Evolutionary conservation across 2,888 invertebrate genomes (phyloP).

Genomic region (Trypoxylon attenuatum): DNA sequence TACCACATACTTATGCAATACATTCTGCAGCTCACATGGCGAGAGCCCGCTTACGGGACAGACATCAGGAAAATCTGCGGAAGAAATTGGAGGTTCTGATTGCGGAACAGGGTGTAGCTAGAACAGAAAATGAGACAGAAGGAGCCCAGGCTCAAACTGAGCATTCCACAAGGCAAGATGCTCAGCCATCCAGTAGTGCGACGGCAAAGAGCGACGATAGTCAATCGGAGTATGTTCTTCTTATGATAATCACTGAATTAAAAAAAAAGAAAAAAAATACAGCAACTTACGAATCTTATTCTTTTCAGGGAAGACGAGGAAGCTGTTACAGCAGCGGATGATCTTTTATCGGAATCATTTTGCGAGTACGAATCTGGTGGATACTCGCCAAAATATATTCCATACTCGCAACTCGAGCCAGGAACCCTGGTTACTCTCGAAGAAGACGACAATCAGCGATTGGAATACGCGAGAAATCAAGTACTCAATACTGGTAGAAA

Average conservation of each 20-base stretch:
- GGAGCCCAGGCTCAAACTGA: slow-evolving; percentile 64
- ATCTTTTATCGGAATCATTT: slow-evolving; percentile 77
- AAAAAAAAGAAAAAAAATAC: background rate
- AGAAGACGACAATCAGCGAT: slow-evolving; percentile 84
- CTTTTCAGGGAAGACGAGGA: slow-evolving; percentile 70
- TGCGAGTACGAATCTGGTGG: slow-evolving; percentile 86
- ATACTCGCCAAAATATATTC: slow-evolving; percentile 88
- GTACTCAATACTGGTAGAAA: slow-evolving; percentile 79
- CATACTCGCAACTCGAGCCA: slow-evolving; percentile 80
- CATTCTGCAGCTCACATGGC: slow-evolving; percentile 88
- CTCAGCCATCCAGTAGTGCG: slow-evolving; percentile 48
- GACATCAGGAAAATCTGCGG: slow-evolving; percentile 92
- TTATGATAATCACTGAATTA: background rate
- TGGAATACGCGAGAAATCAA: slow-evolving; percentile 84
- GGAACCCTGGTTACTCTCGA: slow-evolving; percentile 86
- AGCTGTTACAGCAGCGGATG: slow-evolving; percentile 72
- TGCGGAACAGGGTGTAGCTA: slow-evolving; percentile 84
- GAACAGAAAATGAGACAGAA: slow-evolving; percentile 65
- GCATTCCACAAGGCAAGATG: slow-evolving; percentile 62
- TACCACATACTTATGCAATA: background rate
- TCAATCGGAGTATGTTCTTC: slow-evolving; percentile 61
- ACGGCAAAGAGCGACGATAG: slow-evolving; percentile 70
- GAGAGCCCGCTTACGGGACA: slow-evolving; percentile 91
- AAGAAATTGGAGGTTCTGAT: slow-evolving; percentile 93
- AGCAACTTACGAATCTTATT: slow-evolving; percentile 5